Percentiles rank a stretch among this genome's conserved stretches.
Conservation (phyloP, 2,797 vertebrate genomes). For the Sternarchorhynchus goeldii region DNA sequence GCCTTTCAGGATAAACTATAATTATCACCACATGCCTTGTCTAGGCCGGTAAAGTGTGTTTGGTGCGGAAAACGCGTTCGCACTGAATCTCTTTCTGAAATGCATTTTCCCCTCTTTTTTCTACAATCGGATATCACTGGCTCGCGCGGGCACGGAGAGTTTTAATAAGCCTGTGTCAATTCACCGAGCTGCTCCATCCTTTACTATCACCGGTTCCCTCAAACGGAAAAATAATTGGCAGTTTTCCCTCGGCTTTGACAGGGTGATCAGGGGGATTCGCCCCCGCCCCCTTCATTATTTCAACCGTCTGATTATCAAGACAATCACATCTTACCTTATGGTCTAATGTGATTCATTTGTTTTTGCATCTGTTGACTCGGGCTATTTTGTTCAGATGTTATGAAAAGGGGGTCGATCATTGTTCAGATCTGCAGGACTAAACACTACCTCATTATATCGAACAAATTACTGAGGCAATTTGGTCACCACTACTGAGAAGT, state of each 20-base stretch:
- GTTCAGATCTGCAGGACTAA: background rate
- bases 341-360: conserved; percentile 47
- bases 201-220: conserved; percentile 72
- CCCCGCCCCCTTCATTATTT: conserved; percentile 50
- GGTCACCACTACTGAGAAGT: no score
- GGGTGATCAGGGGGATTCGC: conserved; percentile 59
- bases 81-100: background rate
- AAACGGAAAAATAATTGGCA: conserved; percentile 78
- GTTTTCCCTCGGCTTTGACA: conserved; percentile 64
- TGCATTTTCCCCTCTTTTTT: background rate
- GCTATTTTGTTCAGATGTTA: conserved; percentile 2
- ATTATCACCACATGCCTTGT: no score
- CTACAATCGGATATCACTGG: conserved; percentile 17
- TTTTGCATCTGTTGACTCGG: conserved; percentile 50
- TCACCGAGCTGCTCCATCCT: conserved; percentile 72
- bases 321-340: conserved; percentile 54
- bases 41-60: no score
- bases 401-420: conserved; percentile 1
- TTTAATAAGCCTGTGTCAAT: conserved; percentile 74
- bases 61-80: no score
- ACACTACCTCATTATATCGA: no score
- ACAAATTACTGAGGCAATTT: no score
- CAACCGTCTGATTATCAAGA: conserved; percentile 53
- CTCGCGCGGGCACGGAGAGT: conserved; percentile 49
- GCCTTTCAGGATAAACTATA: no score